Evolutionary conservation across 2,797 vertebrate genomes (phyloP), one percentile per base, ranked within the genome.

Genomic region (Aratinga solstitialis): DNA sequence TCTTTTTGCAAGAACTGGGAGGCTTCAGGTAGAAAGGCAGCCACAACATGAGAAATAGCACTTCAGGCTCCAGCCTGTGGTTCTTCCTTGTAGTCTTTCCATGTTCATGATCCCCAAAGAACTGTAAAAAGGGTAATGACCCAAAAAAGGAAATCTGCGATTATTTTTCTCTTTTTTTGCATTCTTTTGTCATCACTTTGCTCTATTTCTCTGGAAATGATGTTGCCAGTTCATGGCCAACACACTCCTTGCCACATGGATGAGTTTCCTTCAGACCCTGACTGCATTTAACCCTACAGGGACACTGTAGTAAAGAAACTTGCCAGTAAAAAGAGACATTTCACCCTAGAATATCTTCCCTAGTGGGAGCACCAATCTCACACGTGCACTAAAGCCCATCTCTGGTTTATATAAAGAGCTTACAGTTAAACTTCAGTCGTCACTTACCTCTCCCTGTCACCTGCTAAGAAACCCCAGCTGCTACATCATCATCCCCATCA

Each of bases 391-490:
- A 30, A 62, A 89, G 53, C 20, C 22, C 42, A 45, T 40, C 56
- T 74, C 40, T 50, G n/a, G 76, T 51, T 77, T 51, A 83, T 54
- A 20, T 51, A 20, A 79, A 42, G 47, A 47, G 13, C 59, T 26
- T 43, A 22, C 69, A 43, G 24, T 76, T 75, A 68, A 75, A 63
- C 47, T 89, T 71, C 19, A 54, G 68, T 59, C 1, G 0, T 58
- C 2, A 4, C 69, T 95, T 80, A 87, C 66, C 61, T 94, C 61
- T 77, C 43, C 27, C 32, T 53, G 54, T 85, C 81, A 90, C 78
- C 53, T 94, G 61, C 75, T 93, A 72, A 90, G 88, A 85, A 93
- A 38, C 45, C 61, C 84, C 74, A 92, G 88, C 88, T 95, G 94
- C 78, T 85, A 51, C 75, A 51, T 20, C 16, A 2, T 88, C 78